phyloP scores from a whole-genome alignment of 2,888 invertebrate species.

The Dryobotodes eremita region DNA sequence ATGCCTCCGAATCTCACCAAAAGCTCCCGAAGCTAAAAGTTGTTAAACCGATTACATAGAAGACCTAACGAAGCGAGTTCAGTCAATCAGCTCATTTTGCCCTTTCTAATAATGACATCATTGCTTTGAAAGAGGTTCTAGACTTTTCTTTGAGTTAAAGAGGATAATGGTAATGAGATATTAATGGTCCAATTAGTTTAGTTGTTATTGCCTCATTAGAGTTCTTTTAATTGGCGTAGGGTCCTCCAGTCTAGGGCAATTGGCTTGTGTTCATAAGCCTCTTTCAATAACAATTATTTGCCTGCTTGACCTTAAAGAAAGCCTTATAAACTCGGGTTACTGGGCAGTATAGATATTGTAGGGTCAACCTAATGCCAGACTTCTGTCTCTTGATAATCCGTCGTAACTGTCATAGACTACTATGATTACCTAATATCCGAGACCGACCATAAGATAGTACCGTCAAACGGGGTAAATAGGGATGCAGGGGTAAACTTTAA shows the following conservation, averaged over 20 bases:
- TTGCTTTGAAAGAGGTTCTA: conserved; percentile 9
- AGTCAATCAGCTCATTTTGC: conserved; percentile 21
- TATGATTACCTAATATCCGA: no score
- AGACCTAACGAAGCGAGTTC: conserved; percentile 37
- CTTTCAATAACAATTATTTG: background rate
- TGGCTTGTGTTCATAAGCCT: background rate
- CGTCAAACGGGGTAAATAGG: no score
- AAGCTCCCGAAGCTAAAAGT: conserved; percentile 22
- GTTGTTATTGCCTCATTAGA: conserved; percentile 1
- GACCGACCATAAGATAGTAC: no score
- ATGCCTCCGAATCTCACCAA: background rate
- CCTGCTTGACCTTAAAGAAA: background rate
- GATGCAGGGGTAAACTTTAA: no score
- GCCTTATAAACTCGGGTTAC: background rate
- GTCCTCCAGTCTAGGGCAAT: background rate
- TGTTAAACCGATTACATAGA: conserved; percentile 39
- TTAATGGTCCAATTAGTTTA: conserved; percentile 25
- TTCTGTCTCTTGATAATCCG: background rate
- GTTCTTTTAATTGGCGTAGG: conserved; percentile 14
- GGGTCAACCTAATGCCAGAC: background rate
- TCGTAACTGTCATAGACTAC: background rate
- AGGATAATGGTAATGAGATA: conserved; percentile 31
- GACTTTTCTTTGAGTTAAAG: conserved; percentile 1
- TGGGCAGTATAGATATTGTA: background rate
- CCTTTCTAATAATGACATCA: conserved; percentile 15